These are phyloP conservation scores for Nyctibius grandis DNA, from an alignment of 2,797 vertebrate genomes.

Conservation along the genomic window DNA sequence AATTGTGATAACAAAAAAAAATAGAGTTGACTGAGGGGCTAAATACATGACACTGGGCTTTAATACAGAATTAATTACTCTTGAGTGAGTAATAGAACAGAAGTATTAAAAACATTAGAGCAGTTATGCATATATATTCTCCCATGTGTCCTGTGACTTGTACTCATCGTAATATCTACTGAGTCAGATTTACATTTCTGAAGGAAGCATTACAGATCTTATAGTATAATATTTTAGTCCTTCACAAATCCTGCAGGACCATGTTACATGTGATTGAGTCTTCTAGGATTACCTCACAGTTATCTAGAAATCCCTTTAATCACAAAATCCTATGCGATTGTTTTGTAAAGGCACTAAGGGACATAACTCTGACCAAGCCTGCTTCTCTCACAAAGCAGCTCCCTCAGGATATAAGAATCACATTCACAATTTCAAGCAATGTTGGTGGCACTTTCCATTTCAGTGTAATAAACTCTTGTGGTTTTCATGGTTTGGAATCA, in stretches of 20 bases:
- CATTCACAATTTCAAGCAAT: background rate
- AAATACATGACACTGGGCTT: background rate
- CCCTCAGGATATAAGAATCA: background rate
- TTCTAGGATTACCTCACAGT: constrained; percentile 47
- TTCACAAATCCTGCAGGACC: constrained; percentile 29
- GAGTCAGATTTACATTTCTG: background rate
- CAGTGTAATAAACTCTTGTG: background rate
- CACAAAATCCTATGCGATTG: constrained; percentile 21
- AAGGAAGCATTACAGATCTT: background rate
- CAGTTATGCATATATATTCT: background rate
- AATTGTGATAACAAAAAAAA: background rate
- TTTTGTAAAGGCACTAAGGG: background rate
- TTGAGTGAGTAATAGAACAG: background rate
- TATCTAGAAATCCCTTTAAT: constrained; percentile 48
- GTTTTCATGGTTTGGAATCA: background rate
- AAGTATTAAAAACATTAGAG: background rate
- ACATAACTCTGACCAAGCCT: background rate
- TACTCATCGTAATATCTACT: background rate
- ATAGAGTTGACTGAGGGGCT: background rate
- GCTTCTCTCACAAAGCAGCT: background rate
- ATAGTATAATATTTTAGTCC: constrained; percentile 6
- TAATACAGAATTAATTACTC: background rate
- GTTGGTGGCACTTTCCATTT: background rate
- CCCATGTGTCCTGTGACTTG: background rate
- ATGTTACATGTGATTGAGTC: constrained; percentile 16